Percentiles rank a stretch among this genome's conserved stretches.
phyloP scores from a whole-genome alignment of 2,888 invertebrate genomes.

The Pediacus dermestoides region DNA sequence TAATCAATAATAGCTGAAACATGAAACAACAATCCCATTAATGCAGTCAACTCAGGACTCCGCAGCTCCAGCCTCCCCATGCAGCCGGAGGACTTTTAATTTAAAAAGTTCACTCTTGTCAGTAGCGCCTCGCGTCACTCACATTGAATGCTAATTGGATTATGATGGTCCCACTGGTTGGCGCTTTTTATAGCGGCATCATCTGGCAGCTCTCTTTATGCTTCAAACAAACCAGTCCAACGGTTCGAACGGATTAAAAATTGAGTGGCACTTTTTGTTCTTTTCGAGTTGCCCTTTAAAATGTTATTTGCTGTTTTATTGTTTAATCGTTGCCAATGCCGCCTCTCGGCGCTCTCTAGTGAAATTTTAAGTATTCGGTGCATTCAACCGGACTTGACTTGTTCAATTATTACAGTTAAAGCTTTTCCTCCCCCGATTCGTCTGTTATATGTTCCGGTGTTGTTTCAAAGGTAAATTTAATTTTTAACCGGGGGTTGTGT shows the following conservation, averaged over 20 bases:
- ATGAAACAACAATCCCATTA: constrained; percentile 41
- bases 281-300: constrained; percentile 30
- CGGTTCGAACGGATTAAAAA: constrained; percentile 40
- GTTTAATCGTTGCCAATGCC: constrained; percentile 20
- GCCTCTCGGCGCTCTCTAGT: too few relatives aligned
- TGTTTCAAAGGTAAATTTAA: too few relatives aligned
- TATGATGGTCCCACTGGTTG: constrained; percentile 44
- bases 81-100: constrained; percentile 40
- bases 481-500: too few relatives aligned
- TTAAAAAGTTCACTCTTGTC: constrained; percentile 44
- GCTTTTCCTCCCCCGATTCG: too few relatives aligned
- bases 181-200: constrained; percentile 44
- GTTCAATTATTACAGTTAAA: constrained; percentile 12
- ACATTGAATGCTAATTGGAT: constrained; percentile 48
- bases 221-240: constrained; percentile 32
- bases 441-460: too few relatives aligned
- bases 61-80: constrained; percentile 16
- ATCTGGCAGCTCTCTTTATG: constrained; percentile 37
- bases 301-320: constrained; percentile 31
- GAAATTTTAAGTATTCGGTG: constrained; percentile 11
- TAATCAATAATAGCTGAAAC: constrained; percentile 35
- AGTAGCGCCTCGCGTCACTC: constrained; percentile 38
- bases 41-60: constrained; percentile 29
- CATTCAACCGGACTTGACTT: constrained; percentile 10
- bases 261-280: constrained; percentile 37